Base-by-base conservation (phyloP, 2,797 vertebrate species). In the Botia almorhae region DNA sequence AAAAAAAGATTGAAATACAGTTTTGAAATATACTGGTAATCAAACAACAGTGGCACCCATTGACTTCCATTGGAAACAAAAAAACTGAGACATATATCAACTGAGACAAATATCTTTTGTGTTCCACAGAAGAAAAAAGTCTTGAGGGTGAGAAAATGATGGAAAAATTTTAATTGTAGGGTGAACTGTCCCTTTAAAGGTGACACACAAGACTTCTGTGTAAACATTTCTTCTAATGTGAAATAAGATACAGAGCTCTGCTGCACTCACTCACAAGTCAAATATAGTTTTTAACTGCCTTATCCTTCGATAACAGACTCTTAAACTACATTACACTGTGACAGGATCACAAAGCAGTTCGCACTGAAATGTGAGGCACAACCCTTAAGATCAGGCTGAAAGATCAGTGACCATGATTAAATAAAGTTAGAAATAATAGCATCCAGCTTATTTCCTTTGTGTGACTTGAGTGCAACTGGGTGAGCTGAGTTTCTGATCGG, bases 371-470 rank as follows among this genome's bases (percentile, higher is more conserved):
- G 16, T 33, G 14, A 14, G 13, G 13, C 21, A 60, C 21, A 26
- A 26, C 56, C 56, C 56, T 56, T 60, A 60, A 60, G 12, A 60
- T 60, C 26, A 7, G 58, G 29, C 36, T 39, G 4, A 39, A 61
- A 29, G 60, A 61, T 26, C 60, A 61, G 14, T 13, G 60, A 61
- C 60, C 60, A 16, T 61, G 26, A 16, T 29, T 14, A 61, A 61
- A 29, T 61, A 29, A 61, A 61, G 43, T 79, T 72, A 63, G 26
- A n/a, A 79, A 79, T 64, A 64, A 70, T 50, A 64, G 26, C 10
- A 43, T 43, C 8, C 65, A 23, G 55, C 58, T 23, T 17, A 19
- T 60, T 65, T 79, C 58, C 48, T 80, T 29, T 56, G 10, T 33
- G 17, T 78, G 60, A 70, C 76, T 23, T 8, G 39, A 43, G 4